phyloP scores from a whole-genome alignment of 2,888 invertebrate genomes.

The Sepioteuthis lessoniana region DNA sequence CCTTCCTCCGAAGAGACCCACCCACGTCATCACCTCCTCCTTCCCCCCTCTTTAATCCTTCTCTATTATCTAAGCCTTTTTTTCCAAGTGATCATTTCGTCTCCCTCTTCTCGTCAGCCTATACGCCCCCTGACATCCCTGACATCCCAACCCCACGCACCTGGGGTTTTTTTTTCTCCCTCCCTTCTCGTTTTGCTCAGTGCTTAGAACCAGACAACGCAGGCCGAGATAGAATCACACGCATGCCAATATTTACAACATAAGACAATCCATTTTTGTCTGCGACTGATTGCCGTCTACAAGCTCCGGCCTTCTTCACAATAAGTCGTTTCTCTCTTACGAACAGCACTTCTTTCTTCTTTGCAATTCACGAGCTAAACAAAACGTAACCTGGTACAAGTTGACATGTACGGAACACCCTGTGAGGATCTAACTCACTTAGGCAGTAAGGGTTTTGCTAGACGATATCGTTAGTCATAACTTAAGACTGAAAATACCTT shows the following conservation, averaged over 20 bases:
- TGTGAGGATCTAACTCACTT: not conserved
- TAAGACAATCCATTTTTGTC: not conserved
- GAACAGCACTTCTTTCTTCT: not conserved
- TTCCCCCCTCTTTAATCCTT: not conserved
- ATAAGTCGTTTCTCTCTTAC: not conserved
- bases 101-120: not conserved
- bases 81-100: not conserved
- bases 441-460: not conserved
- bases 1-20: conserved; percentile 5
- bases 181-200: not conserved
- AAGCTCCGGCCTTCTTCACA: not conserved
- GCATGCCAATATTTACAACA: not conserved
- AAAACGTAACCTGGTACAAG: not conserved
- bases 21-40: not conserved
- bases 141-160: not conserved
- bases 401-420: no score
- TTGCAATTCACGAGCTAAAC: not conserved
- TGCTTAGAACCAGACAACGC: not conserved
- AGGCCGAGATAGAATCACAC: not conserved
- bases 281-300: not conserved
- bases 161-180: not conserved
- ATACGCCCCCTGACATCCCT: not conserved
- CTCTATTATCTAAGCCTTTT: not conserved
- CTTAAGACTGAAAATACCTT: no score
- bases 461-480: not conserved